Conservation (phyloP, 1,140 invertebrate species). For the Zophobas morio region DNA sequence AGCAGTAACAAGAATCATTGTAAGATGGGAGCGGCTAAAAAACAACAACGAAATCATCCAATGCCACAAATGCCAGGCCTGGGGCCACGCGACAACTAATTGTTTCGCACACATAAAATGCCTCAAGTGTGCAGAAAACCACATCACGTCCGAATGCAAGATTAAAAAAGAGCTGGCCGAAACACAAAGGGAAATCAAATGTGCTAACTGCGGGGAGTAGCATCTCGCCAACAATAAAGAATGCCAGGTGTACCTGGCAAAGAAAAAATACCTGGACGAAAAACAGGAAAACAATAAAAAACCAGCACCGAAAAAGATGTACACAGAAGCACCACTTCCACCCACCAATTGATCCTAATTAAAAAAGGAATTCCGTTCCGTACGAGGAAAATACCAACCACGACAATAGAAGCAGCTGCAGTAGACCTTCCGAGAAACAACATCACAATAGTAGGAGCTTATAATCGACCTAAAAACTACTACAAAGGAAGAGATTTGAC, state of each 20-base stretch:
- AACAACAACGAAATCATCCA: constrained; percentile 51
- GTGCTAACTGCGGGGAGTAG: constrained; percentile 33
- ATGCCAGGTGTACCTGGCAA: constrained; percentile 23
- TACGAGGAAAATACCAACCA: background rate
- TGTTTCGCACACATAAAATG: constrained; percentile 52
- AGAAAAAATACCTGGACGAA: no score
- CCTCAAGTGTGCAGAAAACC: constrained; percentile 57
- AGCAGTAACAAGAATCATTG: background rate
- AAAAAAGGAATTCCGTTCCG: no score
- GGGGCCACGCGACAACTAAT: constrained; percentile 54
- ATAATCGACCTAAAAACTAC: constrained; percentile 2
- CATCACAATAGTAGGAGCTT: background rate
- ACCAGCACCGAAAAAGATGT: no score
- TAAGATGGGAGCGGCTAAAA: constrained; percentile 29
- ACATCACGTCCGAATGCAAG: constrained; percentile 48
- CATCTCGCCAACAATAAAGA: constrained; percentile 31
- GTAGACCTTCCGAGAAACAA: background rate
- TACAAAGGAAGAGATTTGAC: background rate
- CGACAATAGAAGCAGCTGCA: background rate
- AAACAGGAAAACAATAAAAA: no score
- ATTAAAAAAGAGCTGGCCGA: background rate
- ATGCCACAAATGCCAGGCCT: constrained; percentile 60
- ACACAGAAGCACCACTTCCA: no score
- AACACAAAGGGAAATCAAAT: constrained; percentile 2
- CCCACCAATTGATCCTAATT: no score